phyloP scores from a whole-genome alignment of 1,140 invertebrate species.

The Panagrolaimus sp. region DNA sequence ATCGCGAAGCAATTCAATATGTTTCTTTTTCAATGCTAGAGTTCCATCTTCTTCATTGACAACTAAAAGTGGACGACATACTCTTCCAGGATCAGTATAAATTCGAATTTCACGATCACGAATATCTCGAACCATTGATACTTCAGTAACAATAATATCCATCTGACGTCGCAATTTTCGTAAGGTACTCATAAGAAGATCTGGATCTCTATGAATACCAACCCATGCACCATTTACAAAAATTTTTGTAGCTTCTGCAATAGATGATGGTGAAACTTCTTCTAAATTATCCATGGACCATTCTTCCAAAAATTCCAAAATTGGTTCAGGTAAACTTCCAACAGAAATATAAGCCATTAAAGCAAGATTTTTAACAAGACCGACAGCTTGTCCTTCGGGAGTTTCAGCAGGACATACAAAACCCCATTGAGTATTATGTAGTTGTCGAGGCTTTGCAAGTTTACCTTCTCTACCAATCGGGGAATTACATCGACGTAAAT shows the following conservation, averaged over 20 bases:
- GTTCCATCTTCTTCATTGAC: conserved; percentile 82
- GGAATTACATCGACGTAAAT: conserved; percentile 91
- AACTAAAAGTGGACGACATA: conserved; percentile 90
- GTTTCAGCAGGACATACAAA: conserved; percentile 99
- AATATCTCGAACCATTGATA: conserved; percentile 94
- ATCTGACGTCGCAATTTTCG: conserved; percentile 90
- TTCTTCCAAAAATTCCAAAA: conserved; percentile 98
- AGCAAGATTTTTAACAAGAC: conserved; percentile 90
- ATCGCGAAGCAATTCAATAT: conserved; percentile 85
- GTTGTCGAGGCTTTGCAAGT: conserved; percentile 89
- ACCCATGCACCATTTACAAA: conserved; percentile 98
- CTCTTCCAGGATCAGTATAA: conserved; percentile 94
- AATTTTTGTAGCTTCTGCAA: conserved; percentile 78
- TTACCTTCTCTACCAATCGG: conserved; percentile 97
- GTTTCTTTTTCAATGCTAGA: conserved; percentile 76
- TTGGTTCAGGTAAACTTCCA: conserved; percentile 92
- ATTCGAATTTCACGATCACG: conserved; percentile 94
- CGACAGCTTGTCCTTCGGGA: conserved; percentile 75
- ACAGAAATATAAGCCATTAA: conserved; percentile 99
- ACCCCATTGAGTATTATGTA: conserved; percentile 97
- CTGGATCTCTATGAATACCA: conserved; percentile 93
- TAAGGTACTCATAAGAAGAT: conserved; percentile 92
- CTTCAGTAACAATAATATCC: conserved; percentile 98
- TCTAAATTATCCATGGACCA: conserved; percentile 99
- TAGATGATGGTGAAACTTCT: conserved; percentile 57